These are phyloP conservation scores for Trichogramma dendrolimi DNA, from an alignment of 2,888 invertebrate species.

Conservation along the genomic window DNA sequence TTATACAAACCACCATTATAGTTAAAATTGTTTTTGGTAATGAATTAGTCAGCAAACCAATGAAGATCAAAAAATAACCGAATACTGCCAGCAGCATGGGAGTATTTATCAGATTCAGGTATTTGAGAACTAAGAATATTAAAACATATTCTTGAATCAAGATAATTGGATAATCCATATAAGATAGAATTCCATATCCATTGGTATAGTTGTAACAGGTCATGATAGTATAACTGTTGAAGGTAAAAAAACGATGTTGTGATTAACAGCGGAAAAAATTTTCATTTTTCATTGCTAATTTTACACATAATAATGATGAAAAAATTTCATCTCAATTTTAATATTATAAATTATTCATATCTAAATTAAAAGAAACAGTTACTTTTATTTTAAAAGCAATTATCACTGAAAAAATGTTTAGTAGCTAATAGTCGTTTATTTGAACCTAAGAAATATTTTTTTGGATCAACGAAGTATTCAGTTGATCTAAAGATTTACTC, in stretches of 20 bases:
- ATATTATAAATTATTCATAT: too few relatives aligned
- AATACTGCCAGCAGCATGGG: slow-evolving; percentile 41
- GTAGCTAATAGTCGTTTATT: neutral
- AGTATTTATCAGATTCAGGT: slow-evolving; percentile 58
- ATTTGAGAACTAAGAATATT: slow-evolving; percentile 68
- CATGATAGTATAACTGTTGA: slow-evolving; percentile 74
- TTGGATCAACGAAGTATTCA: too few relatives aligned
- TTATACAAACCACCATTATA: slow-evolving; percentile 62
- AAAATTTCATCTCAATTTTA: too few relatives aligned
- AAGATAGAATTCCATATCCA: slow-evolving; percentile 69
- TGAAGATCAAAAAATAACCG: slow-evolving; percentile 47
- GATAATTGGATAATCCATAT: slow-evolving; percentile 80
- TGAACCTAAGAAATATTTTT: too few relatives aligned
- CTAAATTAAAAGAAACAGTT: neutral
- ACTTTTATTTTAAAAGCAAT: neutral
- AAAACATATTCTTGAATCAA: slow-evolving; percentile 71
- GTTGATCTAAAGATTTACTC: too few relatives aligned
- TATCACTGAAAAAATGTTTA: neutral
- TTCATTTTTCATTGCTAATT: too few relatives aligned
- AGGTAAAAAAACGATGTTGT: slow-evolving; percentile 26
- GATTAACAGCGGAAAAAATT: too few relatives aligned
- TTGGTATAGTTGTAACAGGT: slow-evolving; percentile 76
- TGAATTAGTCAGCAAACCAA: slow-evolving; percentile 52
- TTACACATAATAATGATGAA: too few relatives aligned
- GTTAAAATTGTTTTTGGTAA: slow-evolving; percentile 55